A percentile compares a stretch with the other conserved stretches of the same genome.
Conservation (phyloP, 2,888 invertebrate species). For the Agrotis puta region DNA sequence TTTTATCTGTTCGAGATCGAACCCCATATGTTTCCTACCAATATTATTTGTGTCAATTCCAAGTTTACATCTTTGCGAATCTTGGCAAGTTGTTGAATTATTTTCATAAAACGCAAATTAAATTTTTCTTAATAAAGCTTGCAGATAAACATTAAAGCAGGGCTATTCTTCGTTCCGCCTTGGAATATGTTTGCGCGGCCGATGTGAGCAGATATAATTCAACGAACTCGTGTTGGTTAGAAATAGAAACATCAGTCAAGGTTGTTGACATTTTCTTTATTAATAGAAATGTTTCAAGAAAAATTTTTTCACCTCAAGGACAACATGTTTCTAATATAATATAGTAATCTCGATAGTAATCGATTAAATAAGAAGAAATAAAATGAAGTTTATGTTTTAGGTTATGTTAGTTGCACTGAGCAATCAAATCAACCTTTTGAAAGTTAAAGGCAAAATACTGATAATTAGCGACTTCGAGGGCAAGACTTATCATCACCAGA, state of each 20-base stretch:
- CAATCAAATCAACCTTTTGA: background rate
- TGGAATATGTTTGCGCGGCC: background rate
- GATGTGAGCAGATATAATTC: background rate
- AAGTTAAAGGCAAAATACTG: no score
- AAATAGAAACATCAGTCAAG: constrained; percentile 39
- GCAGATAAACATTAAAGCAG: background rate
- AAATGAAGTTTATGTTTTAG: background rate
- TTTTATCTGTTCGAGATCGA: no score
- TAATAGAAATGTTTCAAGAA: constrained; percentile 29
- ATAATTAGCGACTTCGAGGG: no score
- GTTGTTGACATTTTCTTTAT: constrained; percentile 42
- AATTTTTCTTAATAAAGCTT: constrained; percentile 8
- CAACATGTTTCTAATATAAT: background rate
- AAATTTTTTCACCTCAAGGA: constrained; percentile 34
- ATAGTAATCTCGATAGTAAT: background rate
- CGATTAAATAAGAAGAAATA: background rate
- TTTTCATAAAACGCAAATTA: background rate
- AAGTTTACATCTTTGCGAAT: background rate
- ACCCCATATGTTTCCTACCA: no score
- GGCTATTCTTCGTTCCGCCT: background rate
- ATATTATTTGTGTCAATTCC: no score
- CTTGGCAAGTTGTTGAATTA: background rate
- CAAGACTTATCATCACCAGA: no score
- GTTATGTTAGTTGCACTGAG: background rate
- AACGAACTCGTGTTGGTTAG: background rate